Base-by-base conservation (phyloP, 2,113 vertebrate genomes). In the Peromyscus maniculatus region DNA sequence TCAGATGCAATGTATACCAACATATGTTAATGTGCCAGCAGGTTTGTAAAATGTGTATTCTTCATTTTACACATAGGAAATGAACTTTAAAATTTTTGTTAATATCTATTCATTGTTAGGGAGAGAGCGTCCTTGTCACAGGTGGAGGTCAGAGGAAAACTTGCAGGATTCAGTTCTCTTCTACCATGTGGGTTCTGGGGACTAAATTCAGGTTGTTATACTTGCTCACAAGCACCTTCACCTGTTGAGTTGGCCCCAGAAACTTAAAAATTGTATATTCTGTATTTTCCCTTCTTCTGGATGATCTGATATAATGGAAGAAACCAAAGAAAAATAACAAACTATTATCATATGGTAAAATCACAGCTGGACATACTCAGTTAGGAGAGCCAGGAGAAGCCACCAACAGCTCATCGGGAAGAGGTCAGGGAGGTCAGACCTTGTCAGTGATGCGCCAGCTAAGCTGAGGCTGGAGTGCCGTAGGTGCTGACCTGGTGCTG, bases 41-140 rank as follows among this genome's bases (percentile, higher is more conserved):
- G 13, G 69, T 75, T 57, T 94, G 46, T 92, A 19, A 95, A 57
- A 59, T 28, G 26, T 55, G 3, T 92, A 55, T 59, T 89, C 62
- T 90, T 94, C 92, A 67, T 79, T 94, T 97, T 89, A 89, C 21
- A 39, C 62, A 17, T 52, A 91, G 26, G 62, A 36, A 49, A 55
- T 11, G 0, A 39, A 64, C 10, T 16, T 66, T 74, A 31, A 17
- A 64, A 43, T 43, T 62, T 62, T n/a, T 24, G 28, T 59, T 13
- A 13, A 43, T 36, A 43, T 22, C 10, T 36, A 39, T 46, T 67
- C 46, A 39, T 31, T 43, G 62, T 62, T 31, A 69, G 55, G 24
- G 80, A 4, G 57, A 83, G 22, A 62, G 57, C 36, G 4, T 62
- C 19, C 33, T n/a, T 24, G 36, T 46, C 1, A 11, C 13, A 39